Conservation (phyloP, 2,888 invertebrate species). For the Melinaea marsaeus region DNA sequence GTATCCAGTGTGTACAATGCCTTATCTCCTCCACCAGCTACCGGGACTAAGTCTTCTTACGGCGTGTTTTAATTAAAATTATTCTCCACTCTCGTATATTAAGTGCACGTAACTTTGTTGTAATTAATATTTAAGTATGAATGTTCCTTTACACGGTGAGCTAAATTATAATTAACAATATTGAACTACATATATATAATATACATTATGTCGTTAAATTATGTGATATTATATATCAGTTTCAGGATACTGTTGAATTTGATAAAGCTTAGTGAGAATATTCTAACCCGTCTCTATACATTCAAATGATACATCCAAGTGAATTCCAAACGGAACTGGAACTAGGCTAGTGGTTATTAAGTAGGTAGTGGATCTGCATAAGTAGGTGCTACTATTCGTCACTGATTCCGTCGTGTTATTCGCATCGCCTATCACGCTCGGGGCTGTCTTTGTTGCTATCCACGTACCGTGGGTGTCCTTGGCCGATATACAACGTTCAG, state of each 20-base stretch:
- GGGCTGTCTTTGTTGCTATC: conserved; percentile 25
- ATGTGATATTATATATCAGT: too few species aligned
- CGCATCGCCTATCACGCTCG: conserved; percentile 28
- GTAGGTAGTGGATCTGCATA: conserved; percentile 26
- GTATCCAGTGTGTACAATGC: conserved; percentile 61
- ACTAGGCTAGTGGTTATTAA: conserved; percentile 27
- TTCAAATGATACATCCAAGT: conserved; percentile 19
- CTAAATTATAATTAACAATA: too few species aligned
- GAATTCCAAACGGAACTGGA: conserved; percentile 10
- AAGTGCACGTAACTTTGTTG: too few species aligned
- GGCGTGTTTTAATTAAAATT: conserved; percentile 18
- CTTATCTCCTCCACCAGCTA: conserved; percentile 61
- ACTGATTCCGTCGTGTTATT: conserved; percentile 23
- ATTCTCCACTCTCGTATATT: neutral
- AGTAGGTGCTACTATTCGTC: conserved; percentile 15
- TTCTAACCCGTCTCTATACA: conserved; percentile 6
- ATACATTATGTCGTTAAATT: too few species aligned
- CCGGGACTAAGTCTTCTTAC: conserved; percentile 40
- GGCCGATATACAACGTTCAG: conserved; percentile 69
- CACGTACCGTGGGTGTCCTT: conserved; percentile 40
- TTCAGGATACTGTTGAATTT: neutral
- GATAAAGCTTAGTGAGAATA: neutral
- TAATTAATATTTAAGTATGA: too few species aligned
- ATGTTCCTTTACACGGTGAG: too few species aligned
- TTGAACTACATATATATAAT: too few species aligned